phyloP scores from a whole-genome alignment of 2,888 invertebrate species.

The Oegoconia quadripuncta region DNA sequence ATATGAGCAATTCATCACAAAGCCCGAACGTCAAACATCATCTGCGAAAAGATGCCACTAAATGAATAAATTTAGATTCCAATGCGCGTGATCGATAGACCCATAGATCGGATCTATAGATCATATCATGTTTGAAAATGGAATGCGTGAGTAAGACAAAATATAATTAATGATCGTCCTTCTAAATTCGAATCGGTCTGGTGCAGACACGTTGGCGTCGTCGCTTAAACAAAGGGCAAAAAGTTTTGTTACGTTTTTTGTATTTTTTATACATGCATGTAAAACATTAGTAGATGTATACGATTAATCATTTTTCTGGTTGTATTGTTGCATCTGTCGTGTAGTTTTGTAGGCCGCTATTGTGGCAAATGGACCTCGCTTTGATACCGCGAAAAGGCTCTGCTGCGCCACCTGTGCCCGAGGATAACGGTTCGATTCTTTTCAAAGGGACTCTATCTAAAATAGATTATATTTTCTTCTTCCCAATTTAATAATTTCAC shows the following conservation, averaged over 20 bases:
- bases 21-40: conserved; percentile 53
- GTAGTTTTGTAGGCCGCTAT: conserved; percentile 53
- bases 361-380: conserved; percentile 54
- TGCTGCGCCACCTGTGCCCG: conserved; percentile 63
- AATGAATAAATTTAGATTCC: conserved; percentile 77
- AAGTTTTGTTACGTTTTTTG: conserved; percentile 58
- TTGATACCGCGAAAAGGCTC: conserved; percentile 46
- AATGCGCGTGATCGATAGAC: conserved; percentile 74
- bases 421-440: conserved; percentile 31
- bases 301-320: conserved; percentile 65
- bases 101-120: conserved; percentile 76
- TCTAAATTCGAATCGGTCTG: conserved; percentile 73
- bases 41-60: conserved; percentile 74
- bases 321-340: conserved; percentile 73
- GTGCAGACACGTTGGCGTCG: conserved; percentile 78
- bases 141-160: conserved; percentile 79
- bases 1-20: conserved; percentile 48
- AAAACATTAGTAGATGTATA: conserved; percentile 62
- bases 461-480: conserved; percentile 32
- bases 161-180: conserved; percentile 76
- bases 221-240: conserved; percentile 74
- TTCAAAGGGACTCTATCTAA: conserved; percentile 36
- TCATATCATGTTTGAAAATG: conserved; percentile 75
- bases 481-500: conserved; percentile 19
- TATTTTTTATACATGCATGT: conserved; percentile 55